Base-by-base conservation (phyloP, 1,140 invertebrate genomes). In the Kradibia gibbosae region DNA sequence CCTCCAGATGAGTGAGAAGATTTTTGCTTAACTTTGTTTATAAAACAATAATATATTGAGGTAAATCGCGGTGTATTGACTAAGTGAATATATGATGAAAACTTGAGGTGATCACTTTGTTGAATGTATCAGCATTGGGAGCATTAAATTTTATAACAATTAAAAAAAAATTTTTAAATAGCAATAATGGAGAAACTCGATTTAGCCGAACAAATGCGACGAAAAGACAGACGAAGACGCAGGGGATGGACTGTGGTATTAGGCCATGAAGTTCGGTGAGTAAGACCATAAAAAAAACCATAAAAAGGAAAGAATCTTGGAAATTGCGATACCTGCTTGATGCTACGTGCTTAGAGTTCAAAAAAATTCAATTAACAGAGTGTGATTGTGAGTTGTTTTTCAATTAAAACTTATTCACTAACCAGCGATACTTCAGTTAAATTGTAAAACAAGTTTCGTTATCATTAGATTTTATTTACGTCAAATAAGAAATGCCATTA, bases 181-280 rank as follows among this genome's bases (percentile, higher is more conserved):
- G n/a, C 31, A 65, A 36, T 50, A n/a, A 89, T 90, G 87, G 92
- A 93, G 80, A 90, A 89, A 70, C 83, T 91, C 13, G 90, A 82
- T 25, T 20, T 73, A 11, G 17, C 62, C 13, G 81, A 82, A 42
- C 76, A 82, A 28, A 20, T 87, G 83, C 85, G 88, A 11, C 86
- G 89, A 53, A 91, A 93, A 81, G 91, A 92, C 28, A 89, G 88
- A 82, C 88, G 93, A 82, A 91, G 93, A n/a, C 89, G 92, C 50
- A 89, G 93, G 53, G 93, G 93, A 1, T 94, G 93, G 93, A 94
- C 93, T 15, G 93, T 94, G 10, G 93, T 94, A 15, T 90, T 94
- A 72, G 93, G 93, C 55, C 92, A 92, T 34, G 93, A 94, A 90
- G 88, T 94, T 82, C 91, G 93, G 93, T 93, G 89, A 91, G 90